Evolutionary conservation across 2,113 vertebrate species (phyloP), one percentile per base, ranked within the genome.

Genomic region (Spheniscus mendiculus): DNA sequence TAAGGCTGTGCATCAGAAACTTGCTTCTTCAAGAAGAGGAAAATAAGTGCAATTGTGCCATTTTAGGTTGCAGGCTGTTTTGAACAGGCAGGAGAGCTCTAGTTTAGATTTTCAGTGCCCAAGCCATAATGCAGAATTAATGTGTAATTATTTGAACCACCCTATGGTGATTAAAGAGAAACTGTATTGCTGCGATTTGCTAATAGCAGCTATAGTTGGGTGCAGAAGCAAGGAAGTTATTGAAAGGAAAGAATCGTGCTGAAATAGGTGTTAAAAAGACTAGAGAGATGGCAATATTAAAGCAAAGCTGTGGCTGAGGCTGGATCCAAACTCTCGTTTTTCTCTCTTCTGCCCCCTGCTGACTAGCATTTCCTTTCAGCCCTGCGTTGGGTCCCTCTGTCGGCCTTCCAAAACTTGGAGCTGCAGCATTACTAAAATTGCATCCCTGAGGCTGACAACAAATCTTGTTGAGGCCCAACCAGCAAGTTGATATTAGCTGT

Each of bases 391-490:
- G 27, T 91, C 78, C 32, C 8, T 83, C 87, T 94, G 91, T 93
- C 87, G 96, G 63, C 32, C 58, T 78, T 83, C 94, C 89, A 91
- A 73, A 93, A 67, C 32, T 11, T 52, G 53, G n/a, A 91, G 89
- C 70, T 83, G 59, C 63, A 83, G 32, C 94, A 23, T 77, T 91
- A 52, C 79, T 96, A 77, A 86, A 93, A 90, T 91, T 88, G 87
- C 32, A 63, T 83, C 91, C 67, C n/a, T 0, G 3, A 77, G 84
- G 26, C 82, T 82, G 69, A 84, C 56, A 79, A 17, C 72, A 89
- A 36, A 82, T 92, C 69, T 85, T 61, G 12, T 36, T 74, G 77
- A 74, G 77, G 49, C 30, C 70, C 61, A 84, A 80, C 52, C 50
- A 85, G 87, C 83, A 73, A 95, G 53, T 6, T 95, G 78, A 38